Evolutionary conservation across 1,140 invertebrate species (phyloP).

Genomic region (Nebria ingens): DNA sequence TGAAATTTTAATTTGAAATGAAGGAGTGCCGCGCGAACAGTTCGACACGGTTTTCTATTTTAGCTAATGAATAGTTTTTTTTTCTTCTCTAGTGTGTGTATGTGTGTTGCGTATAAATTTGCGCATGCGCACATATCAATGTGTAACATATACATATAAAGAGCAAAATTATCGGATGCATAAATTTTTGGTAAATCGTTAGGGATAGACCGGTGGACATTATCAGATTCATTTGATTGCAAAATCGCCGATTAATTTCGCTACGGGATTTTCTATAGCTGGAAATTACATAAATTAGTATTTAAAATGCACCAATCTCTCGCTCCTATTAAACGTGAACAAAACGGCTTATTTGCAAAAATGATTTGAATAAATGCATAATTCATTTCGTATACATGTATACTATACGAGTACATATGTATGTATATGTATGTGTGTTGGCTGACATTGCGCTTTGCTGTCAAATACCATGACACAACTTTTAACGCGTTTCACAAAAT

Average conservation of each 20-base stretch:
- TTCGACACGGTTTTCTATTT: conserved; percentile 3
- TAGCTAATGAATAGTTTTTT: conserved; percentile 3
- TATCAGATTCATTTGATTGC: background rate
- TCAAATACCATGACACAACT: background rate
- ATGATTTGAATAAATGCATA: background rate
- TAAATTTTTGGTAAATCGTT: background rate
- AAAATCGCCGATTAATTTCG: background rate
- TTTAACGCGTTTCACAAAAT: no score
- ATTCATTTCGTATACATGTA: background rate
- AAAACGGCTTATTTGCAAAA: background rate
- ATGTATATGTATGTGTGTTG: background rate
- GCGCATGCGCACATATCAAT: no score
- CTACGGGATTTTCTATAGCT: background rate
- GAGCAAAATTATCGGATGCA: background rate
- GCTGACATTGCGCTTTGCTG: background rate
- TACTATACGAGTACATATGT: background rate
- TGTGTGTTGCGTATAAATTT: no score
- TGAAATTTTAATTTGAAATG: conserved; percentile 8
- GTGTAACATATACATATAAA: background rate
- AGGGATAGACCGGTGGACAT: background rate
- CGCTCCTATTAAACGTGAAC: background rate
- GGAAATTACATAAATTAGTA: background rate
- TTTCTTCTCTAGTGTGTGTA: no score
- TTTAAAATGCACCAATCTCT: background rate
- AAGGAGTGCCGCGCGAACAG: background rate